Evolutionary conservation across 1,140 invertebrate species (phyloP), one percentile per base, ranked within the genome.

Genomic region (Ceratina calcarata): DNA sequence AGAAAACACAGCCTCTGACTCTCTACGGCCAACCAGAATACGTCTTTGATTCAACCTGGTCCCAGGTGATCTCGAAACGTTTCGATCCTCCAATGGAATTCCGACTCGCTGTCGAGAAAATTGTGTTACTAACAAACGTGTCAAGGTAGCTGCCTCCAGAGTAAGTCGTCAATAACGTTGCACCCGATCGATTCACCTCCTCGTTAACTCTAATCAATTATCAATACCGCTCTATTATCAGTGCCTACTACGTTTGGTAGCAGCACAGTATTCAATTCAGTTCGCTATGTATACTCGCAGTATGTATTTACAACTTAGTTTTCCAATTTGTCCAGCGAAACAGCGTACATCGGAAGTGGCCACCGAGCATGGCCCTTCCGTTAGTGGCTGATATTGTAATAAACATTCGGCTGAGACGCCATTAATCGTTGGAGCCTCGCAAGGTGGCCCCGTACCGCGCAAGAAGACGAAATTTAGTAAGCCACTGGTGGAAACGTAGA

Each of bases 391-490:
- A 90, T 89, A 89, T 91, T 90, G 88, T 88, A 89, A 90, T 89
- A 89, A 88, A 91, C 86, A 75, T 49, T 60, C 78, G 12, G 83
- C 71, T 57, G 82, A 68, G 81, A 77, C 81, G 82, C 89, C 91
- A 91, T 92, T 91, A 92, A 91, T 92, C 90, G 89, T 84, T 13
- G 82, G 82, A 84, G 84, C 78, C 72, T 87, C 83, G 86, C 88
- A 88, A 91, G 89, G 88, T 88, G 86, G 84, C 84, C 84, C 85
- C 84, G 79, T 77, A 76, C 69, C 81, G 82, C 66, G 84, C 88
- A 91, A 90, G 89, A 87, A 91, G 90, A 81, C 83, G 86, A 91
- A 92, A 93, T 93, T 93, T 92, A 93, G 91, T 92, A 88, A 92
- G 92, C 91, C 88, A 92, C 91, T 92, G 86, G 88, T 72, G 88